phyloP scores from a whole-genome alignment of 2,113 vertebrate species.

The Philantomba maxwellii region DNA sequence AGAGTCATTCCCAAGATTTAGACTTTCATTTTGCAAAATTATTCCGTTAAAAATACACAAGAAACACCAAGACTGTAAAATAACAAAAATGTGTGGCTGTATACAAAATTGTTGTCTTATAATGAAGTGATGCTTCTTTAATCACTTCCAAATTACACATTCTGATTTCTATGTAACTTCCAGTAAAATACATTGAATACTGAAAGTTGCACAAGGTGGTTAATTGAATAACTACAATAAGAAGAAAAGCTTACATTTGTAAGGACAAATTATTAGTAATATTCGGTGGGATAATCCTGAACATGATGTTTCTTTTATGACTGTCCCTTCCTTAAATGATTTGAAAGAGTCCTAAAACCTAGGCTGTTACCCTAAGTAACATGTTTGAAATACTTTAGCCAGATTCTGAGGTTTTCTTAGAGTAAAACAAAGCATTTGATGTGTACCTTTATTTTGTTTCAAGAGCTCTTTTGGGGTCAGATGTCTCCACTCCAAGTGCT shows the following conservation, averaged over 20 bases:
- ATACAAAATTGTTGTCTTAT: not conserved
- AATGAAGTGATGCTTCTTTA: not conserved
- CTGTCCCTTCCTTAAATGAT: not conserved
- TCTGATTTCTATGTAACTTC: not conserved
- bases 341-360: not conserved
- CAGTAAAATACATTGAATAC: not conserved
- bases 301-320: not conserved
- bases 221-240: not conserved
- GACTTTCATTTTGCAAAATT: slow-evolving; percentile 21
- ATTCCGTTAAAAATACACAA: not conserved
- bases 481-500: not conserved
- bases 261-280: not conserved
- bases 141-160: not conserved
- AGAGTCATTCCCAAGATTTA: slow-evolving; percentile 22
- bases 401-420: not conserved
- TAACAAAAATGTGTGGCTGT: not conserved
- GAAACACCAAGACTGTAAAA: not conserved
- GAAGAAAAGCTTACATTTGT: not conserved
- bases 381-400: slow-evolving; percentile 10
- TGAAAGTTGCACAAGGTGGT: not conserved
- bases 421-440: slow-evolving; percentile 12
- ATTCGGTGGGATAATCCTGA: not conserved
- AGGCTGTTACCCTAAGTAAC: not conserved
- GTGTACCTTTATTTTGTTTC: slow-evolving; percentile 13
- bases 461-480: not conserved